Evolutionary conservation across 1,140 invertebrate genomes (phyloP), one percentile per base, ranked within the genome.

Genomic region (Drosophila gunungcola): DNA sequence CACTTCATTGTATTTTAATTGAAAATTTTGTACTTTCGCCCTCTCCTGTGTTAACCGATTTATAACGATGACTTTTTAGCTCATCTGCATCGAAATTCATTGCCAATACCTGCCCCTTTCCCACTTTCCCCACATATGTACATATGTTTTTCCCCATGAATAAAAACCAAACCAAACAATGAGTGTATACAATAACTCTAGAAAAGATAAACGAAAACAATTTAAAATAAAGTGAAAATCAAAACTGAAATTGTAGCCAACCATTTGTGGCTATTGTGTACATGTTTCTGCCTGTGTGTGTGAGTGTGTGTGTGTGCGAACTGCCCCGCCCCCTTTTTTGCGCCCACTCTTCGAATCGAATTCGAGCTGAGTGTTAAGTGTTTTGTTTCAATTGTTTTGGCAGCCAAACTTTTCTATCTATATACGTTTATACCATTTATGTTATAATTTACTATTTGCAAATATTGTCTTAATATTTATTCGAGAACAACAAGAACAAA

Each of bases 1-100:
- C 84, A 88, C 79, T 89, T 88, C 58, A 88, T 88, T 88, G 75
- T 89, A 77, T 79, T 79, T 89, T 89, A 89, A 88, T 88, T 89
- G 79, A 89, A 86, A 67, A 54, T 88, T 62, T 61, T 78, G 64
- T 75, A 82, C 56, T 76, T 80, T 64, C 56, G 53, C 70, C 60
- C 60, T 36, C 39, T 38, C 34, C 52, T 75, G 75, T 67, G 56
- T 60, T 65, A 68, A 63, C 68, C 69, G 60, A 78, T 85, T 85
- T 80, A 57, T 85, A 67, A 67, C 73, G 54, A 62, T 75, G 55
- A 69, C 78, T 84, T 84, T 78, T 65, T 45, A 63, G 61, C 65
- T 72, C 80, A 80, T 84, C 61, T 67, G 77, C 72, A 83, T 69
- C 41, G 43, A 52, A 76, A 76, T 27, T 74, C 56, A 63, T 43